A percentile compares a stretch with the other conserved stretches of the same genome.
Conservation (phyloP, 2,113 vertebrate genomes). For the Coracopsis vasa region DNA sequence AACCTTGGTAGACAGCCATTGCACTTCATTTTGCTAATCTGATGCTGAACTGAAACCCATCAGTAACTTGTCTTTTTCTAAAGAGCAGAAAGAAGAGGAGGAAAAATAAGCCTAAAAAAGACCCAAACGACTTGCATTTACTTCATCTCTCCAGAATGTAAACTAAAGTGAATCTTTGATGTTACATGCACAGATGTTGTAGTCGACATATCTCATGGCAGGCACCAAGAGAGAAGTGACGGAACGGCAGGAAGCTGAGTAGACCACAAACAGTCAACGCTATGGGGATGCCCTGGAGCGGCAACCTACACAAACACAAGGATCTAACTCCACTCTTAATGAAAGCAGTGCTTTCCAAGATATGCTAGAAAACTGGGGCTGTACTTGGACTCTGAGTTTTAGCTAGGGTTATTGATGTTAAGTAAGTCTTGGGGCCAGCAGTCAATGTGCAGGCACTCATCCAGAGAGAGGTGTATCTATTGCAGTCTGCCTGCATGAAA, state of each 20-base stretch:
- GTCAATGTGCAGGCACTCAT: accelerated
- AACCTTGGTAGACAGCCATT: not conserved
- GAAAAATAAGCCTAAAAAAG: constrained; percentile 48
- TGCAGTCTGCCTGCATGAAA: not conserved
- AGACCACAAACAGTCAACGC: constrained; percentile 77
- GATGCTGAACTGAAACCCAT: not conserved
- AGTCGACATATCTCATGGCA: constrained; percentile 81
- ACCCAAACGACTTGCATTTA: constrained; percentile 63
- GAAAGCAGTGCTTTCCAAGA: not conserved
- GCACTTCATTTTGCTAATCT: not conserved
- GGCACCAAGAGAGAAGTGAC: constrained; percentile 72
- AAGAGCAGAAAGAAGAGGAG: not conserved
- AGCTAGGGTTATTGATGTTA: not conserved
- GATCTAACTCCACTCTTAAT: not conserved
- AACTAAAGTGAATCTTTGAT: constrained; percentile 78
- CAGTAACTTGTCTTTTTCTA: not conserved
- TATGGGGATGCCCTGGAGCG: constrained; percentile 59
- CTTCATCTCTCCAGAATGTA: constrained; percentile 75
- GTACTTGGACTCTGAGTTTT: not conserved
- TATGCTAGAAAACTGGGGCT: not conserved
- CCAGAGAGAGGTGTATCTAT: not conserved
- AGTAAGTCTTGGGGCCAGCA: not conserved
- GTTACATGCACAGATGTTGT: constrained; percentile 77
- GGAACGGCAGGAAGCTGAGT: constrained; percentile 77
- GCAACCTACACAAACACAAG: constrained; percentile 25